Evolutionary conservation across 2,888 invertebrate species (phyloP).

Genomic region (Rhagonycha lutea): DNA sequence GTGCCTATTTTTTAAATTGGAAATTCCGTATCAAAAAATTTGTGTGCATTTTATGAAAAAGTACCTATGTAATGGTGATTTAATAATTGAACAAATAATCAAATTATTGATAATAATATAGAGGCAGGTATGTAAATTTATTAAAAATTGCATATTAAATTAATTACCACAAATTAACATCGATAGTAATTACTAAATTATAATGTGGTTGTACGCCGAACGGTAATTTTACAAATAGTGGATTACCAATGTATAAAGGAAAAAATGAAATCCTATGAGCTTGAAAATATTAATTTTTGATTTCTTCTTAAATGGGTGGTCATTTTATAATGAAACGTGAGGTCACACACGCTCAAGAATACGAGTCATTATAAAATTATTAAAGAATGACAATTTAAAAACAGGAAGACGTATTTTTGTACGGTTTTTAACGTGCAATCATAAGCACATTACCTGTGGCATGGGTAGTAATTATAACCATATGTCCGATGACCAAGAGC

Average conservation of each 20-base stretch:
- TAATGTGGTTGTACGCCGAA: not conserved
- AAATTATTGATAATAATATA: not conserved
- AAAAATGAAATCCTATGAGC: not conserved
- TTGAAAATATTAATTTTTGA: not conserved
- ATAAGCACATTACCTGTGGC: conserved; percentile 48
- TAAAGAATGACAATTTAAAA: conserved; percentile 56
- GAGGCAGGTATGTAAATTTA: not conserved
- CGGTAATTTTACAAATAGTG: not conserved
- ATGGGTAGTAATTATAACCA: conserved; percentile 53
- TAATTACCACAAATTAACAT: not conserved
- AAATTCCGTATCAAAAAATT: not conserved
- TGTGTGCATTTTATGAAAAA: not conserved
- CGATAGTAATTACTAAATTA: not conserved
- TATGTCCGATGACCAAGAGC: conserved; percentile 49
- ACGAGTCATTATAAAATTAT: conserved; percentile 52
- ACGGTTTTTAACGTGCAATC: conserved; percentile 55
- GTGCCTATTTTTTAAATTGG: not conserved
- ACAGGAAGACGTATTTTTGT: conserved; percentile 56
- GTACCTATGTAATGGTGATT: not conserved
- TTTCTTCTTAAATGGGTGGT: conserved; percentile 6
- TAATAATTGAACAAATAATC: not conserved
- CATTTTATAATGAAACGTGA: conserved; percentile 33
- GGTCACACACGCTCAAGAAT: conserved; percentile 35
- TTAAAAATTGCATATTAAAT: not conserved
- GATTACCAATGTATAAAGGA: not conserved